Evolutionary conservation across 2,888 invertebrate species (phyloP).

Genomic region (Apodemia zela): DNA sequence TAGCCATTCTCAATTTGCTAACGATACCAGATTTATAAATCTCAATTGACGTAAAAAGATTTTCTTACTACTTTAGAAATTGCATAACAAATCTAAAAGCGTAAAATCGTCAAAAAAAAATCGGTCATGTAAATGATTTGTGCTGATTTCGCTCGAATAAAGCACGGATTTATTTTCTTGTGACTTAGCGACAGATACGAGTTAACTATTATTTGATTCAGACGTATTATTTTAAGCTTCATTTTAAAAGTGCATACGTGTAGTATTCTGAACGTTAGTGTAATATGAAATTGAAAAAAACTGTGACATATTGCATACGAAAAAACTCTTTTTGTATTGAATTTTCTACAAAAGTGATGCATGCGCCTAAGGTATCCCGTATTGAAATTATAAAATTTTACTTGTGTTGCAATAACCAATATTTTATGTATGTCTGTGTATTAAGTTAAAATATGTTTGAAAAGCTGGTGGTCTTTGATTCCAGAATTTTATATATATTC

Average conservation of each 20-base stretch:
- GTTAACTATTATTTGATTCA: conserved; percentile 46
- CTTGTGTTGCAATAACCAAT: not conserved
- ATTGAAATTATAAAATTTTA: not conserved
- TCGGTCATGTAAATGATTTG: conserved; percentile 61
- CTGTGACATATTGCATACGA: conserved; percentile 62
- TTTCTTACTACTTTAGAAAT: conserved; percentile 47
- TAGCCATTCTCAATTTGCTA: not conserved
- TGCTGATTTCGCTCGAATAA: conserved; percentile 57
- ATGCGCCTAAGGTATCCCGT: conserved; percentile 34
- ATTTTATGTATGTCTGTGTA: not conserved
- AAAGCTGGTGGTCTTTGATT: too few relatives aligned
- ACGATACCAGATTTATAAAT: not conserved
- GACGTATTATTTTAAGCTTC: conserved; percentile 41
- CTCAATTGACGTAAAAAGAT: conserved; percentile 23
- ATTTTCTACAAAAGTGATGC: conserved; percentile 45
- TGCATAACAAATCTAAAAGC: conserved; percentile 53
- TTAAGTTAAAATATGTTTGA: too few relatives aligned
- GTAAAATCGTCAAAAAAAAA: conserved; percentile 52
- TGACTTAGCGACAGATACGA: conserved; percentile 53
- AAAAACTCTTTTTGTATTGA: conserved; percentile 60
- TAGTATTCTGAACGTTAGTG: conserved; percentile 37
- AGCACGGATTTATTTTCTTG: conserved; percentile 52
- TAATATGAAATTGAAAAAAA: conserved; percentile 70
- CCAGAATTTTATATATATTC: too few relatives aligned
- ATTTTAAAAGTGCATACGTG: conserved; percentile 35